Conservation (phyloP, 2,113 vertebrate species). For the Mesembrinibis cayennensis region DNA sequence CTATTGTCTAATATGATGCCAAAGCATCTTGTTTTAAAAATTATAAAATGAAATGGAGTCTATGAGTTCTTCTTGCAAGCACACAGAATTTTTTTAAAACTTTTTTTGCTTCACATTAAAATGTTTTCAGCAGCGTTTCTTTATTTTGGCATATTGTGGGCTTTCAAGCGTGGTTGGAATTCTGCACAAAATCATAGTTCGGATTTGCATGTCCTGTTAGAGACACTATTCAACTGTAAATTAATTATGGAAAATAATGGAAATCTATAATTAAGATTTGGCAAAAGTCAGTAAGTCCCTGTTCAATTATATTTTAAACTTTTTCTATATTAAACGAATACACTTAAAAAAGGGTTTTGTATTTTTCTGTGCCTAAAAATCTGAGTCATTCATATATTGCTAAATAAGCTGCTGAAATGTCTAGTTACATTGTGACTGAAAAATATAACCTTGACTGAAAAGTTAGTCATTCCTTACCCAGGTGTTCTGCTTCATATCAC, state of each 20-base stretch:
- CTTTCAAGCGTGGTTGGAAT: not conserved
- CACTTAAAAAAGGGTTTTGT: fast-evolving
- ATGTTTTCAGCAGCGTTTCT: not conserved
- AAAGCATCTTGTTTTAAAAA: not conserved
- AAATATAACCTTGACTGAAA: not conserved
- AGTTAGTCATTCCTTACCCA: not conserved
- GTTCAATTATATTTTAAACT: not conserved
- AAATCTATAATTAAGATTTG: slow-evolving; percentile 6
- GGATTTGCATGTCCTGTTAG: slow-evolving; percentile 11
- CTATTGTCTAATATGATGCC: not conserved
- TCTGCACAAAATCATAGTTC: not conserved
- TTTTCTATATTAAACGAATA: not conserved
- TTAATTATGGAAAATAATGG: slow-evolving; percentile 33
- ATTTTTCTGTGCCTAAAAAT: not conserved
- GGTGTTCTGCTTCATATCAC: not conserved
- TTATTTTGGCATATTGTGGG: not conserved
- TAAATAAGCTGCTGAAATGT: not conserved
- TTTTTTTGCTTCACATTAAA: not conserved
- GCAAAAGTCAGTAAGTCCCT: not conserved
- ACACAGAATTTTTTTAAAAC: not conserved
- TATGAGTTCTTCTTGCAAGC: not conserved
- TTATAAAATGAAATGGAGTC: not conserved
- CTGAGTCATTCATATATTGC: not conserved
- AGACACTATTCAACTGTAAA: slow-evolving; percentile 22
- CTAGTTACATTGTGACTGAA: not conserved